A percentile compares a stretch with the other conserved stretches of the same genome.
Evolutionary conservation across 2,113 vertebrate genomes (phyloP).

Genomic region (Pterocles burchelli): DNA sequence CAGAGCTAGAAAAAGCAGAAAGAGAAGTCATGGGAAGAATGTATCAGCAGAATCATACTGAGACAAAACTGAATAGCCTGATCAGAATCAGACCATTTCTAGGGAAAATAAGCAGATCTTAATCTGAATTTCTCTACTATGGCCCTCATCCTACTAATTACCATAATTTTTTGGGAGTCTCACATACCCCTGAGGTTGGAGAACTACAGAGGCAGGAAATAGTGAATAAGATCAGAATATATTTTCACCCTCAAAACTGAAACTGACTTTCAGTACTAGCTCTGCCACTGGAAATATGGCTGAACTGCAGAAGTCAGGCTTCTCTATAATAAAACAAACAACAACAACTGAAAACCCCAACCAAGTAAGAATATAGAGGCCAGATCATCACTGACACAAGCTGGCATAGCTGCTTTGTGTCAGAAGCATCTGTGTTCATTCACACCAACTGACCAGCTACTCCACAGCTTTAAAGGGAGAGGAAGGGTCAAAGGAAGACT

Average conservation of each 20-base stretch:
- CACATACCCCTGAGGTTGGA: not conserved
- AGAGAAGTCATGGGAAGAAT: not conserved
- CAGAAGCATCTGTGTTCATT: not conserved
- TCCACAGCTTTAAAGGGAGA: not conserved
- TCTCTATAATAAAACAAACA: not conserved
- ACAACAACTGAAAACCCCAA: not conserved
- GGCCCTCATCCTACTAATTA: not conserved
- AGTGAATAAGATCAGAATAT: not conserved
- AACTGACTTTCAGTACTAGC: not conserved
- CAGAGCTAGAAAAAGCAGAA: not conserved
- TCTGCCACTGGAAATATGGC: not conserved
- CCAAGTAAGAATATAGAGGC: not conserved
- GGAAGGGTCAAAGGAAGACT: not conserved
- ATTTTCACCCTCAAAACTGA: not conserved
- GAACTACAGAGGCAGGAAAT: not conserved
- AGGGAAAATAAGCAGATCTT: not conserved
- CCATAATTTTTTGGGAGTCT: not conserved
- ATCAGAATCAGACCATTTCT: not conserved
- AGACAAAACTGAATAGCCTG: not conserved
- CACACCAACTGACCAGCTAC: not conserved
- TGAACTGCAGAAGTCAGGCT: not conserved
- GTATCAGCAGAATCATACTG: not conserved
- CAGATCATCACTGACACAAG: not conserved
- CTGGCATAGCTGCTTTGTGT: not conserved
- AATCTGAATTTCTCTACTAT: not conserved